A percentile compares a stretch with the other conserved stretches of the same genome.
These are phyloP conservation scores for Sialia sialis DNA, from an alignment of 2,113 vertebrate genomes.

Conservation along the genomic window DNA sequence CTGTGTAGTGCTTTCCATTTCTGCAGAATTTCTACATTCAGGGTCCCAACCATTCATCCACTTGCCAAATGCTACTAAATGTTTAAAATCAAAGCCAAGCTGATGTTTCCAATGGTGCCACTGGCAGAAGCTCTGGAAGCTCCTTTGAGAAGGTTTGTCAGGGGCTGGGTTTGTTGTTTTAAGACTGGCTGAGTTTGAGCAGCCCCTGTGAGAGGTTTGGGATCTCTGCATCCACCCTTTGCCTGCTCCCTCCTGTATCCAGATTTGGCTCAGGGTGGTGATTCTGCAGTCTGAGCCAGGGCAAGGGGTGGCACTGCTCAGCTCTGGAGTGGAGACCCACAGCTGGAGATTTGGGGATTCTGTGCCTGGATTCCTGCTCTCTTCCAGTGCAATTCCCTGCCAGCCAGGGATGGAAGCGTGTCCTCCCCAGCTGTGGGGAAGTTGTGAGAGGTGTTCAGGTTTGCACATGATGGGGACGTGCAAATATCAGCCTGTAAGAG, in stretches of 20 bases:
- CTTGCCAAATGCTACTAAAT: background rate
- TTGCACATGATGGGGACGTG: background rate
- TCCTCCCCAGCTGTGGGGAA: background rate
- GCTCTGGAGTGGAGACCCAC: background rate
- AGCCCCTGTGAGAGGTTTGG: background rate
- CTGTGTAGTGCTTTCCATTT: accelerated
- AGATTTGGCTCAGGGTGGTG: accelerated
- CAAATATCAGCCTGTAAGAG: background rate
- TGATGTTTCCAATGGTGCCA: background rate
- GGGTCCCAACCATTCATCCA: background rate
- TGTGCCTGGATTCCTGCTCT: background rate
- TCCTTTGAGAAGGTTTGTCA: background rate
- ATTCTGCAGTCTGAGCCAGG: background rate
- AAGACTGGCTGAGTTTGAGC: background rate
- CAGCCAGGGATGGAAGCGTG: background rate
- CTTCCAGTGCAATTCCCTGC: background rate
- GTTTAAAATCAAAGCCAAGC: background rate
- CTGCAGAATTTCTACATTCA: background rate
- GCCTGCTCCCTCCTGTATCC: accelerated
- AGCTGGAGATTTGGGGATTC: accelerated
- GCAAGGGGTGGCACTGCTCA: accelerated
- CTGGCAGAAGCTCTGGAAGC: background rate
- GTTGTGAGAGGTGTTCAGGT: background rate
- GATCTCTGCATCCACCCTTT: background rate
- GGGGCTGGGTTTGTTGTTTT: background rate